Base-by-base conservation (phyloP, 1,140 invertebrate species). In the Atopsyche davidsoni region DNA sequence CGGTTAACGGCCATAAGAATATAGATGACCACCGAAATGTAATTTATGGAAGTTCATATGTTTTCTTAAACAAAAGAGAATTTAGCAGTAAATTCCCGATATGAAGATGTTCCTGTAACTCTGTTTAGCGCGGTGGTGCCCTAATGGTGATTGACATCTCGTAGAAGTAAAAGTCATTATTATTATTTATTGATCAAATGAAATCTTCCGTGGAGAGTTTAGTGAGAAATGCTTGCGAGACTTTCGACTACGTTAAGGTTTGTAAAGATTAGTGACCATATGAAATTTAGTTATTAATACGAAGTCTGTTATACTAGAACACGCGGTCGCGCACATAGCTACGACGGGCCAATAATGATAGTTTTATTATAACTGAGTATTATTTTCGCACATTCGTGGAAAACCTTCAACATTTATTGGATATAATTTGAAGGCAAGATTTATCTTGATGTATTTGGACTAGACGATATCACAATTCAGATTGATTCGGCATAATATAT, bases 281-380 rank as follows among this genome's bases (percentile, higher is more conserved):
- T 7, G 24, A 52, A 44, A 19, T 28, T 50, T 57, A 57, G 47
- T 36, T 51, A 11, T 24, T 42, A 53, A 54, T 45, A 32, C 32
- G 36, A 51, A 51, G 46, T 51, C 35, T 58, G 47, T 51, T 53
- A 68, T 62, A 51, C 68, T 74, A 73, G 70, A 69, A 70, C 61
- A 68, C 70, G 70, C 70, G 72, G 69, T 73, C 70, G 70, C 70
- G 70, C 70, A 71, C 67, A 68, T 73, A 74, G 69, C 67, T 62
- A 73, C 70, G 70, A 69, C 67, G 70, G 72, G 72, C 72, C 72
- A 74, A 74, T 73, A 73, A 71, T 70, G 64, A 70, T 66, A 64
- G 65, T 67, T 55, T 57, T 58, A 54, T 46, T 49, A 14, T 44
- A 50, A 51, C 46, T 40, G 48, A 58, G 56, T 58, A 58, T 58